phyloP scores from a whole-genome alignment of 2,888 invertebrate genomes.

The Rhagophthalmus giganteus region DNA sequence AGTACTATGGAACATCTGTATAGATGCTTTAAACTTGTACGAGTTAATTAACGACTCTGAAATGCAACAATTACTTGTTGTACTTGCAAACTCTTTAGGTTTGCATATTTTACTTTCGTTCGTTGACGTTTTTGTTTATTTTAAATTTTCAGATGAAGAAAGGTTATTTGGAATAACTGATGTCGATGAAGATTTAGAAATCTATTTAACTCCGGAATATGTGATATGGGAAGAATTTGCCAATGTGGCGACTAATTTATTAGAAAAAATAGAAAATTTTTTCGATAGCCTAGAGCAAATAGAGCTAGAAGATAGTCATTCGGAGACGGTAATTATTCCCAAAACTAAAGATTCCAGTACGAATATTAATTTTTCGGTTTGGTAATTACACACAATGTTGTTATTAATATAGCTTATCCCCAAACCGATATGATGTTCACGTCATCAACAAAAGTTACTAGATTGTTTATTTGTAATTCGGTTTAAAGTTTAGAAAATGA shows the following conservation, averaged over 20 bases:
- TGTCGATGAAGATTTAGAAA: constrained; percentile 48
- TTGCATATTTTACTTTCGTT: constrained; percentile 16
- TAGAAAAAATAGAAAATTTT: constrained; percentile 64
- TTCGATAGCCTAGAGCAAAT: constrained; percentile 52
- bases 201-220: constrained; percentile 52
- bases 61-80: constrained; percentile 59
- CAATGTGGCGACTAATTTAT: constrained; percentile 71
- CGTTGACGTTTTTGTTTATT: not conserved
- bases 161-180: constrained; percentile 58
- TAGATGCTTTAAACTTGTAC: constrained; percentile 58
- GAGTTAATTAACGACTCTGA: constrained; percentile 57
- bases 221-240: constrained; percentile 75
- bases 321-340: constrained; percentile 29
- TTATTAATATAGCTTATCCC: no score
- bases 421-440: no score
- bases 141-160: constrained; percentile 59
- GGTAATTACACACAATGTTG: no score
- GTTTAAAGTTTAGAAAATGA: no score
- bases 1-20: constrained; percentile 72
- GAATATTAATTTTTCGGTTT: constrained; percentile 52
- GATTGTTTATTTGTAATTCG: no score
- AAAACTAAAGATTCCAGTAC: constrained; percentile 48
- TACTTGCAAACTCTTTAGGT: constrained; percentile 61
- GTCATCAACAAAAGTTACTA: no score
- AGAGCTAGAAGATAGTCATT: constrained; percentile 38